These are phyloP conservation scores for Epiblema foenella DNA, from an alignment of 2,888 invertebrate genomes.

Conservation along the genomic window DNA sequence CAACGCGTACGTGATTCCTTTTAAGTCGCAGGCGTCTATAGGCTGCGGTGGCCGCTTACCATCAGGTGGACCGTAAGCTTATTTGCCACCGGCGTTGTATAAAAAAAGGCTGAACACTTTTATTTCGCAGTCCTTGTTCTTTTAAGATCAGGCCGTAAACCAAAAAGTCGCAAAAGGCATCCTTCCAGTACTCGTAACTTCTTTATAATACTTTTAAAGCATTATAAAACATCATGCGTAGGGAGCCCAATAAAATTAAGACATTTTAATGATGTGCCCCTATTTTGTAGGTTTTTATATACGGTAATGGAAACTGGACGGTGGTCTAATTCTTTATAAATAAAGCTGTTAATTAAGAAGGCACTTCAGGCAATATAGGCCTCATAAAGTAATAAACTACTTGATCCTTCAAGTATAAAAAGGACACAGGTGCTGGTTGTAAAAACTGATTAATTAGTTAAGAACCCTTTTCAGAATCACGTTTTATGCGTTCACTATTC, in stretches of 20 bases:
- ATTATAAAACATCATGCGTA: slow-evolving; percentile 68
- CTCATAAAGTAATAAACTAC: slow-evolving; percentile 79
- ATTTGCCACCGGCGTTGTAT: no score
- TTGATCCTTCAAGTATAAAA: slow-evolving; percentile 67
- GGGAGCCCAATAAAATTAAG: slow-evolving; percentile 79
- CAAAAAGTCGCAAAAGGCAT: slow-evolving; percentile 39
- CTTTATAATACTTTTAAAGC: slow-evolving; percentile 68
- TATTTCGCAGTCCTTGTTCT: neutral
- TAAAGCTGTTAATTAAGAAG: slow-evolving; percentile 79
- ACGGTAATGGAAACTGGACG: slow-evolving; percentile 68
- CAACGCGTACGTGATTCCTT: no score
- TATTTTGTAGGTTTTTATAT: slow-evolving; percentile 76
- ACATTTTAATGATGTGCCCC: slow-evolving; percentile 81
- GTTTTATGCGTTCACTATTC: slow-evolving; percentile 27
- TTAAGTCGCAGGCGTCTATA: no score
- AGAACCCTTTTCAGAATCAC: slow-evolving; percentile 29
- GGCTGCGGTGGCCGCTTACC: no score
- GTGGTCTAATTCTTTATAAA: slow-evolving; percentile 80
- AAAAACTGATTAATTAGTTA: slow-evolving; percentile 42
- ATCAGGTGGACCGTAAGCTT: no score
- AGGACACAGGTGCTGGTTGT: slow-evolving; percentile 50
- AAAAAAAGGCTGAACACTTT: neutral
- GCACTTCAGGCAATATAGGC: slow-evolving; percentile 72
- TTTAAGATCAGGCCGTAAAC: slow-evolving; percentile 25
- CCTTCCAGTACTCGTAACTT: slow-evolving; percentile 55